Evolutionary conservation across 2,113 vertebrate species (phyloP).

Genomic region (Rhynchomys soricoides): DNA sequence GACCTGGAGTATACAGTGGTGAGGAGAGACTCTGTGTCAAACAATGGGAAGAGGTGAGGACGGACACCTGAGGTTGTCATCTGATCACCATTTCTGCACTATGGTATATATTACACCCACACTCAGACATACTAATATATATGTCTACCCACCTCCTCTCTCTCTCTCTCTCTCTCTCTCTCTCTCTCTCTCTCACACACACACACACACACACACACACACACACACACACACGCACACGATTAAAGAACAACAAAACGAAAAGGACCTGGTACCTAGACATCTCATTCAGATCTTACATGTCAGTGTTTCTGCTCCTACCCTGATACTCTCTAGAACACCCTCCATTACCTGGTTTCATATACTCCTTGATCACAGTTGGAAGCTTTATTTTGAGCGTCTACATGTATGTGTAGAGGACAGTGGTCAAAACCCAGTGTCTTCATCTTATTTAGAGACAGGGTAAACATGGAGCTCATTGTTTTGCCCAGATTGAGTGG

Average conservation of each 20-base stretch:
- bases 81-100: neutral
- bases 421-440: neutral
- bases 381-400: neutral
- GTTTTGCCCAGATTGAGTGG: neutral
- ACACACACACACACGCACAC: neutral
- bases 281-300: fast-evolving
- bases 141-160: neutral
- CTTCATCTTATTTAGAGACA: neutral
- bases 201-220: neutral
- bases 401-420: neutral
- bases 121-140: neutral
- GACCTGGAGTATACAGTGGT: neutral
- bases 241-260: neutral
- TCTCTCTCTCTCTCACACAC: neutral
- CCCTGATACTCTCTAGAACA: neutral
- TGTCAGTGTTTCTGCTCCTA: neutral
- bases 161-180: neutral
- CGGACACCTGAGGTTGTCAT: neutral
- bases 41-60: neutral
- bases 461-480: neutral
- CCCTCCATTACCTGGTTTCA: neutral
- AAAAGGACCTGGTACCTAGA: neutral
- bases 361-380: neutral
- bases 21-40: neutral
- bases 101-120: neutral